Percentiles rank a stretch among this genome's conserved stretches.
These are phyloP conservation scores for Hyaena hyaena DNA, from an alignment of 2,113 vertebrate genomes.

Conservation along the genomic window DNA sequence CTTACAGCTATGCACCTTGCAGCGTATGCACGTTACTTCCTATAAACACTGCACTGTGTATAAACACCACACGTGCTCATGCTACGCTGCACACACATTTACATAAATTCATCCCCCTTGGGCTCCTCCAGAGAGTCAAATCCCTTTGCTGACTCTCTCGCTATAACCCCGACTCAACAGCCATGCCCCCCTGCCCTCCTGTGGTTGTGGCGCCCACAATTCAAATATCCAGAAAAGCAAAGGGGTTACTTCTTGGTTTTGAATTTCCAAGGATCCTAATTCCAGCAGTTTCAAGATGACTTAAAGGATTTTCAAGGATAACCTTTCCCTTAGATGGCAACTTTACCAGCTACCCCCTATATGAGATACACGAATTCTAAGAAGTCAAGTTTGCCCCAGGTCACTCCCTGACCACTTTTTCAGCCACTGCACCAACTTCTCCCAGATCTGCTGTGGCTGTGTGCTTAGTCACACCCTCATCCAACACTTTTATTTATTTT, in stretches of 20 bases:
- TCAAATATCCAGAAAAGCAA: neutral
- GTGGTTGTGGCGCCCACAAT: neutral
- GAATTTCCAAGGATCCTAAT: neutral
- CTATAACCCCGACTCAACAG: neutral
- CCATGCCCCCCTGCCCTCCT: neutral
- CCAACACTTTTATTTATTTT: neutral
- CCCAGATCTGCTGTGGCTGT: accelerated
- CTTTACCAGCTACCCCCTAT: neutral
- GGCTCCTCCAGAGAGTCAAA: neutral
- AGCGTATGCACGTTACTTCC: no score
- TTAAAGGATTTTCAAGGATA: neutral
- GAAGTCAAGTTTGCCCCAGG: no score
- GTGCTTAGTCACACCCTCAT: neutral
- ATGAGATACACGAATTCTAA: neutral
- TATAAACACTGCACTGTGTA: no score
- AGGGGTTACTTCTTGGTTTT: neutral
- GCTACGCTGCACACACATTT: neutral
- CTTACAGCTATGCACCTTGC: no score
- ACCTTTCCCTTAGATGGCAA: neutral
- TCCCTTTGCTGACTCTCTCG: neutral
- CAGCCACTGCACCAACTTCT: no score
- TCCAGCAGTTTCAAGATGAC: no score
- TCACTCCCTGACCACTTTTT: neutral
- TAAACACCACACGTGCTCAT: no score
- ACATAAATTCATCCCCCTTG: neutral